Percentiles rank a stretch among this genome's conserved stretches.
These are phyloP conservation scores for Molossus molossus DNA, from an alignment of 2,797 vertebrate genomes.

Conservation along the genomic window DNA sequence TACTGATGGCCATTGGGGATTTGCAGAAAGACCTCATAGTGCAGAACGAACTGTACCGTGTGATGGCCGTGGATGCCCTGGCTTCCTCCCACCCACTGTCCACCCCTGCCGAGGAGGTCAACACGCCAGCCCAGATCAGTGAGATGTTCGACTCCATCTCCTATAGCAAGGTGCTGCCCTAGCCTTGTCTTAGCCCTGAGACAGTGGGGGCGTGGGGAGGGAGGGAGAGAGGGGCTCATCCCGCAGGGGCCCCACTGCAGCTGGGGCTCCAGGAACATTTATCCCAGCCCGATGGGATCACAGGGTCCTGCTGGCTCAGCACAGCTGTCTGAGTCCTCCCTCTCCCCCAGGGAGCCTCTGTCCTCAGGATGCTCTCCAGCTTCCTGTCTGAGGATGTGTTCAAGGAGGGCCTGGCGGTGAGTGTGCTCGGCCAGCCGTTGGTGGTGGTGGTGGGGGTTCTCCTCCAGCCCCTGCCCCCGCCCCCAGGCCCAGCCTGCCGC, in stretches of 20 bases:
- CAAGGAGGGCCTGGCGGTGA: constrained; percentile 93
- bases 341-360: constrained; percentile 92
- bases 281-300: rapidly evolving
- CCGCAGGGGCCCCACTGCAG: rapidly evolving
- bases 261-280: rapidly evolving
- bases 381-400: constrained; percentile 95
- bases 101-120: constrained; percentile 92
- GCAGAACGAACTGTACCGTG: constrained; percentile 91
- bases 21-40: constrained; percentile 95
- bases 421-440: constrained; percentile 66
- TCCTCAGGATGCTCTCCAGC: constrained; percentile 96
- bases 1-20: not conserved
- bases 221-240: rapidly evolving
- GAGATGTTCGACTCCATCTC: constrained; percentile 95
- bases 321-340: not conserved
- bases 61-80: constrained; percentile 94
- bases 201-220: rapidly evolving
- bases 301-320: rapidly evolving
- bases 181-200: rapidly evolving
- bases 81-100: constrained; percentile 95
- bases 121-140: constrained; percentile 93
- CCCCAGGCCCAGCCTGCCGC: rapidly evolving
- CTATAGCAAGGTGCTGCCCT: constrained; percentile 95
- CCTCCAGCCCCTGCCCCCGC: not conserved
- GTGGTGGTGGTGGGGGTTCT: not conserved